These are phyloP conservation scores for Gymnoscelis rufifasciata DNA, from an alignment of 2,888 invertebrate species.

Conservation along the genomic window DNA sequence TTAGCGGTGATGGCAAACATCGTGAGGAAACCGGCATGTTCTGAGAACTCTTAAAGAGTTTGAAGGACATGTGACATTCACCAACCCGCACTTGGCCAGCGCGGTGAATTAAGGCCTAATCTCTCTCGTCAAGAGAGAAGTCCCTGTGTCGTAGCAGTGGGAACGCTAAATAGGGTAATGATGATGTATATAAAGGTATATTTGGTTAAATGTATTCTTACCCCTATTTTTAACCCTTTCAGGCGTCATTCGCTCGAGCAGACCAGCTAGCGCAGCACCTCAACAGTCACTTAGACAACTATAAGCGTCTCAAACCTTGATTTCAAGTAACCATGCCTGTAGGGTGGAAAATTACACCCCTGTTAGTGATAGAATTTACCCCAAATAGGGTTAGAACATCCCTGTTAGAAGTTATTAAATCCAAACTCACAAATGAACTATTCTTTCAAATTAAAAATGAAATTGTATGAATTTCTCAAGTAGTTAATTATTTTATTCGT, in stretches of 20 bases:
- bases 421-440: neutral
- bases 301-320: conserved; percentile 68
- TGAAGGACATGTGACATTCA: too few relatives aligned
- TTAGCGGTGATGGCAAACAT: too few relatives aligned
- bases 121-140: too few relatives aligned
- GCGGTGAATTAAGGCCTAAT: too few relatives aligned
- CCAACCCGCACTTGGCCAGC: too few relatives aligned
- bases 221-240: conserved; percentile 21
- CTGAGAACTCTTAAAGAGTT: too few relatives aligned
- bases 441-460: too few relatives aligned
- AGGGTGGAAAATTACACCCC: neutral
- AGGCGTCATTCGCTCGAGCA: conserved; percentile 70
- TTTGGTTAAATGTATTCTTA: conserved; percentile 1
- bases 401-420: neutral
- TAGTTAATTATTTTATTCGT: too few relatives aligned
- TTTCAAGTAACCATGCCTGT: neutral
- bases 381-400: neutral
- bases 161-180: too few relatives aligned
- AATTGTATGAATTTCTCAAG: too few relatives aligned
- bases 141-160: too few relatives aligned
- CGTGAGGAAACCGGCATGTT: too few relatives aligned
- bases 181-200: neutral
- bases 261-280: conserved; percentile 70
- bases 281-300: conserved; percentile 74
- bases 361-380: neutral